Evolutionary conservation across 1,140 invertebrate species (phyloP), one percentile per base, ranked within the genome.

Genomic region (Ostrea denselamellosa): DNA sequence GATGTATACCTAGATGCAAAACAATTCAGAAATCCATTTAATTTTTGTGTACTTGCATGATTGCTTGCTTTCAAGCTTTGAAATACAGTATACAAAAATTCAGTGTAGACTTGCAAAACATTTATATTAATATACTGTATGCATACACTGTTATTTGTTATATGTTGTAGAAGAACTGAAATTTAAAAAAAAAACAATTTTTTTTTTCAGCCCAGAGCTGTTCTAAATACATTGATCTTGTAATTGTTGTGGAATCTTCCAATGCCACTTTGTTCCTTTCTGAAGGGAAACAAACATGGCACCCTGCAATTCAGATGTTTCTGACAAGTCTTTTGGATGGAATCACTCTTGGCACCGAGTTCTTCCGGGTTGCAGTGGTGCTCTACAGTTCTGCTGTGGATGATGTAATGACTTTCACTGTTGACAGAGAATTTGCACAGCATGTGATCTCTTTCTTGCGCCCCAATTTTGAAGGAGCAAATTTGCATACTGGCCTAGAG

Each of bases 371-470:
- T 19, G 87, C 87, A 0, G 52, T 85, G 8, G 84, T 88, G 51
- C 83, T 88, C 10, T 88, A 88, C 62, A 88, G 87, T 71, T 71
- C 87, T 28, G 44, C 52, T 0, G 83, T 88, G 34, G 87, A 88
- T 85, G 87, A 88, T 58, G 54, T 88, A 17, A 88, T 88, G 87
- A 68, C 87, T 53, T 88, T 88, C 28, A 77, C 81, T 52, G 83
- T 85, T 9, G 62, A 88, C 77, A 84, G 81, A 85, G 51, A 85
- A 4, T 85, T 71, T 54, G 83, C 58, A 19, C 62, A 54, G 19
- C 83, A 88, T 25, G 54, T 28, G 12, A 54, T 88, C 19, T 68
- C 83, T 10, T 88, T 53, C 68, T 82, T 88, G 22, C 83, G 87
- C 9, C 87, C 87, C 0, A 85, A 68, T 10, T 88, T 77, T 19